Evolutionary conservation across 2,113 vertebrate species (phyloP).

Genomic region (Oreotragus oreotragus): DNA sequence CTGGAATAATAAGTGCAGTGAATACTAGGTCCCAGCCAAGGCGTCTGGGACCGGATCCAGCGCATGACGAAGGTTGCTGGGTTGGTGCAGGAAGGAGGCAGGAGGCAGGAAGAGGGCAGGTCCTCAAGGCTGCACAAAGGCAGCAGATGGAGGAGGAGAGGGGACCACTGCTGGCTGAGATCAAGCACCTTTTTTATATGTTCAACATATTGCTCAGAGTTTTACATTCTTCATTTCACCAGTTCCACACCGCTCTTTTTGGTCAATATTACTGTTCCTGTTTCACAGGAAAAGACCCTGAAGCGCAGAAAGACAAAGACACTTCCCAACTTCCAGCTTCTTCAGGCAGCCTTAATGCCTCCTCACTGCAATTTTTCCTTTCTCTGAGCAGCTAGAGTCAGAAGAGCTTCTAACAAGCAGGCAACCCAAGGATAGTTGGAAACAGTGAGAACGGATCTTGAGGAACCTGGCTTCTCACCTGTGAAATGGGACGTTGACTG

Average conservation of each 20-base stretch:
- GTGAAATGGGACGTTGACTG: not conserved
- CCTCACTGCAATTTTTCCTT: not conserved
- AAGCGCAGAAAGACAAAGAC: not conserved
- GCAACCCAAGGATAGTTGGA: not conserved
- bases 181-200: not conserved
- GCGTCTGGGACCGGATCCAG: constrained; percentile 36
- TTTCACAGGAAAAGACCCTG: not conserved
- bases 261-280: not conserved
- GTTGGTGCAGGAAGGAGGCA: not conserved
- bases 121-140: not conserved
- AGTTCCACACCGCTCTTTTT: not conserved
- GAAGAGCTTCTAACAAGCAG: not conserved
- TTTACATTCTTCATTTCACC: not conserved
- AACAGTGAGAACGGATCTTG: not conserved
- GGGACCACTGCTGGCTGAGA: not conserved
- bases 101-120: not conserved
- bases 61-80: constrained; percentile 5
- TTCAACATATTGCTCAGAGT: not conserved
- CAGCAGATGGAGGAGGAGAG: not conserved
- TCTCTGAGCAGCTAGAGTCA: not conserved
- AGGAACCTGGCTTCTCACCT: not conserved
- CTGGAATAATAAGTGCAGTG: not conserved
- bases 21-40: constrained; percentile 21
- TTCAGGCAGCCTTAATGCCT: not conserved
- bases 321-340: not conserved